Evolutionary conservation across 2,888 invertebrate species (phyloP).

Genomic region (Lathronympha strigana): DNA sequence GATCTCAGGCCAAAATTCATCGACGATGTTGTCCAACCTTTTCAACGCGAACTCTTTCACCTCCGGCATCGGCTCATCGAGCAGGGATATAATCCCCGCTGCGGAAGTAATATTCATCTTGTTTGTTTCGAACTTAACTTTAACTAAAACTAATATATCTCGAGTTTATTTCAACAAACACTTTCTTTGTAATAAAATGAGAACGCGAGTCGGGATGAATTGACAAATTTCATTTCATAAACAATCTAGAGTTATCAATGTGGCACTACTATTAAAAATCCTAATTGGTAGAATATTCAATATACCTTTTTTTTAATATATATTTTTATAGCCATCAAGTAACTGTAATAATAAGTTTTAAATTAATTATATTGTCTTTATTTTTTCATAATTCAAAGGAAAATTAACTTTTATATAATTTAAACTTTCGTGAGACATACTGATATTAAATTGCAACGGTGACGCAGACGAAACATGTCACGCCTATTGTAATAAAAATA

Average conservation of each 20-base stretch:
- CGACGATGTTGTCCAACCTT: conserved; percentile 96
- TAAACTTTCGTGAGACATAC: no score
- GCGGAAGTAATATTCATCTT: conserved; percentile 83
- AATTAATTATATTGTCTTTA: no score
- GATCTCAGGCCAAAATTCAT: conserved; percentile 99
- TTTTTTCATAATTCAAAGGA: no score
- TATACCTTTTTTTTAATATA: not conserved
- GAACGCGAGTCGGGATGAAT: conserved; percentile 64
- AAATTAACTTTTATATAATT: no score
- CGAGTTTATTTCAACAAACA: conserved; percentile 34
- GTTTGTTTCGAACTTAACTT: conserved; percentile 45
- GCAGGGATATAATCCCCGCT: conserved; percentile 97
- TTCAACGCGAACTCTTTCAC: conserved; percentile 96
- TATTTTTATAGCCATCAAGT: no score
- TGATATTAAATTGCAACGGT: no score
- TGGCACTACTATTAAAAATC: conserved; percentile 15
- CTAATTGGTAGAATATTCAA: not conserved
- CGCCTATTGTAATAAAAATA: no score
- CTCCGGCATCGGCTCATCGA: conserved; percentile 97
- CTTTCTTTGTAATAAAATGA: conserved; percentile 49
- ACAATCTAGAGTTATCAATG: conserved; percentile 45
- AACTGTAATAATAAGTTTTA: no score
- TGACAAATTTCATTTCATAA: conserved; percentile 72
- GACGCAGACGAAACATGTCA: no score
- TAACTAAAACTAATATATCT: conserved; percentile 34